phyloP scores from a whole-genome alignment of 2,888 invertebrate genomes.

The Aphodius sticticus region DNA sequence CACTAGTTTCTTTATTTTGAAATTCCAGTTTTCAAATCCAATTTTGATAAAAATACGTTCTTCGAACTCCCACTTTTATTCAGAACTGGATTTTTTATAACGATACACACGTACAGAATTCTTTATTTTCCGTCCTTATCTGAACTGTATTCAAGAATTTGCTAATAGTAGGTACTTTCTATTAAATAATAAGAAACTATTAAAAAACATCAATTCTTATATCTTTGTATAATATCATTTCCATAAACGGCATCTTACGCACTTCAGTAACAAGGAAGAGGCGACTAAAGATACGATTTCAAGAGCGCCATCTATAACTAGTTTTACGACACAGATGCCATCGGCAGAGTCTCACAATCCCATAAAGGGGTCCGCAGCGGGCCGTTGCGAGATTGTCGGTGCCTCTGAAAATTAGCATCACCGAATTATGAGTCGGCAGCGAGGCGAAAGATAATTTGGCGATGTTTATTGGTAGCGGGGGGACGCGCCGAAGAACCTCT shows the following conservation, averaged over 20 bases:
- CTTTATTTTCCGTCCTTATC: too few species aligned
- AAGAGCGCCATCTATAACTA: slow-evolving; percentile 4
- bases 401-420: slow-evolving; percentile 20
- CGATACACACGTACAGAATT: too few species aligned
- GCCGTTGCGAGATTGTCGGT: not conserved
- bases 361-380: not conserved
- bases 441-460: slow-evolving; percentile 11
- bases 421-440: slow-evolving; percentile 9
- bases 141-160: too few species aligned
- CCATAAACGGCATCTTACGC: not conserved
- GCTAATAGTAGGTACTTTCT: too few species aligned
- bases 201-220: too few species aligned
- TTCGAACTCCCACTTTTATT: too few species aligned
- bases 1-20: too few species aligned
- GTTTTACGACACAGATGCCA: not conserved
- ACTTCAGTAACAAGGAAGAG: not conserved
- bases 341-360: not conserved
- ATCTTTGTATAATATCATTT: not conserved
- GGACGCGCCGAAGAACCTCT: not conserved
- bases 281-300: not conserved
- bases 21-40: too few species aligned
- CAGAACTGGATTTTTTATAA: too few species aligned
- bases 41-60: too few species aligned
- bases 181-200: too few species aligned
- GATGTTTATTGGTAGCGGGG: slow-evolving; percentile 20